phyloP scores from a whole-genome alignment of 2,797 vertebrate genomes.

The Danio jaintianensis region DNA sequence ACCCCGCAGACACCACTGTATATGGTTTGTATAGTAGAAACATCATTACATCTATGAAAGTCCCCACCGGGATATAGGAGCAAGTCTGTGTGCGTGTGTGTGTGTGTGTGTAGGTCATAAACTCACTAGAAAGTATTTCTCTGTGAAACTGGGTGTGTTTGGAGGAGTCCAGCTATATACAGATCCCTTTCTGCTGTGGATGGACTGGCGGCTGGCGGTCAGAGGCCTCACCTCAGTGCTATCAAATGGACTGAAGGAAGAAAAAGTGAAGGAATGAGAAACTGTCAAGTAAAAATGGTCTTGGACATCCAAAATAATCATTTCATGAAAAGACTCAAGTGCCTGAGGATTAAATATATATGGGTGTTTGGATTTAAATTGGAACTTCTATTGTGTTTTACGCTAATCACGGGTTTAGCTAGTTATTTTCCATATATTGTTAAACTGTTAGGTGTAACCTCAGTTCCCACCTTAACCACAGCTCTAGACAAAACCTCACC shows the following conservation, averaged over 20 bases:
- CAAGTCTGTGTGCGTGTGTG: not conserved
- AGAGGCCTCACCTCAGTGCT: slow-evolving; percentile 77
- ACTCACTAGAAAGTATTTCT: slow-evolving; percentile 92
- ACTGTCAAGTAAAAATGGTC: not conserved
- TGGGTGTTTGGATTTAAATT: slow-evolving; percentile 11
- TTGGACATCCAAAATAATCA: not conserved
- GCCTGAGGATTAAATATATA: slow-evolving; percentile 10
- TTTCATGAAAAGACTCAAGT: not conserved
- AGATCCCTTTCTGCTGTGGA: slow-evolving; percentile 87
- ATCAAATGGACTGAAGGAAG: slow-evolving; percentile 78
- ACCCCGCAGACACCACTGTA: too few relatives aligned
- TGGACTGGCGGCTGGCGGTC: slow-evolving; percentile 79
- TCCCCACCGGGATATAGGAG: too few relatives aligned
- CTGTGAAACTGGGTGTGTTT: slow-evolving; percentile 91
- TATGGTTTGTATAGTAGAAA: too few relatives aligned
- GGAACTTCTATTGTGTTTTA: not conserved
- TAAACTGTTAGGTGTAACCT: slow-evolving; percentile 17
- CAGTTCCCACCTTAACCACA: slow-evolving; percentile 12
- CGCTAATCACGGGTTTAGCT: not conserved
- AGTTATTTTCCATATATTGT: not conserved
- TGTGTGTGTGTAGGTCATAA: not conserved
- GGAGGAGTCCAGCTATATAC: slow-evolving; percentile 91
- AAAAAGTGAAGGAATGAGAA: slow-evolving; percentile 18
- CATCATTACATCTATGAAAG: too few relatives aligned
- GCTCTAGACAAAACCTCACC: slow-evolving; percentile 5